Percentiles rank a stretch among this genome's conserved stretches.
phyloP scores from a whole-genome alignment of 2,113 vertebrate species.

The Madoqua kirkii region DNA sequence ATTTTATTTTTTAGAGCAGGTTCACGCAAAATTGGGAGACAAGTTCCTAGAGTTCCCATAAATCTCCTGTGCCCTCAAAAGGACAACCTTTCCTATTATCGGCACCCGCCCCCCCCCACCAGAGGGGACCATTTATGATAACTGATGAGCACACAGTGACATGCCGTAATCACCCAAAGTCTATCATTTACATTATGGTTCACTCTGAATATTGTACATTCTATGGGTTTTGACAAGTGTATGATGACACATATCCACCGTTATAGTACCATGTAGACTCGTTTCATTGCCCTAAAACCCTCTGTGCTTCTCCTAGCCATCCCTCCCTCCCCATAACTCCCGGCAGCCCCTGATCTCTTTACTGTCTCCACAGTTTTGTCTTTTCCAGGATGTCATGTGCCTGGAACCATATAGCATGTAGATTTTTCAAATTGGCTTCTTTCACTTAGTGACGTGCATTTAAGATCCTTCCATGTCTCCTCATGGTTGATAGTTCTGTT shows the following conservation, averaged over 20 bases:
- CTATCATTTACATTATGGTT: neutral
- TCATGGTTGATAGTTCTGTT: neutral
- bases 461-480: neutral
- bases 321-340: no score
- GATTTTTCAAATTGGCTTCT: neutral
- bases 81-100: no score
- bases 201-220: neutral
- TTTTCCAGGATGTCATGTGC: neutral
- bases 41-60: neutral
- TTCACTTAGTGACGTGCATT: neutral
- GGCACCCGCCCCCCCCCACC: no score
- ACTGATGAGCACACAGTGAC: neutral
- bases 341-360: neutral
- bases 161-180: fast-evolving
- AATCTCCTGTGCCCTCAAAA: fast-evolving
- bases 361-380: neutral
- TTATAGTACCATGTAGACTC: neutral
- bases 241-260: no score
- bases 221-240: neutral
- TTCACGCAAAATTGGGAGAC: neutral
- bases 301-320: neutral
- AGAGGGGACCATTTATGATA: neutral
- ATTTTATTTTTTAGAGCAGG: neutral
- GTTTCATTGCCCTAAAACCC: neutral
- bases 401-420: neutral